A percentile compares a stretch with the other conserved stretches of the same genome.
phyloP scores from a whole-genome alignment of 2,797 vertebrate genomes.

The Epinephelus awoara region DNA sequence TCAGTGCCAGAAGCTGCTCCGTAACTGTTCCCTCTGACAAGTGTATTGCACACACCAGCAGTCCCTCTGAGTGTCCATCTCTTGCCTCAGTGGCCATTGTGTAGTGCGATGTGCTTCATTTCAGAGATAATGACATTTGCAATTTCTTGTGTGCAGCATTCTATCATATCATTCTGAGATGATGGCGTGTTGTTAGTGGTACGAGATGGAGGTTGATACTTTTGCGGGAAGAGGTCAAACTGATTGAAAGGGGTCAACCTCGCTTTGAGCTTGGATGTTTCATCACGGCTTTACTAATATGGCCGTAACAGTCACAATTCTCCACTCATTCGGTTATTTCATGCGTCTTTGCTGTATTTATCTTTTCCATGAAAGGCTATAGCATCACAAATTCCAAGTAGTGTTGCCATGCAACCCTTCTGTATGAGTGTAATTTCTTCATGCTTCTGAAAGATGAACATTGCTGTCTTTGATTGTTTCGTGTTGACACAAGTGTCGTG shows the following conservation, averaged over 20 bases:
- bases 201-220: constrained; percentile 37
- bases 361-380: not conserved
- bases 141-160: constrained; percentile 56
- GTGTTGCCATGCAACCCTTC: not conserved
- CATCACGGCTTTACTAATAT: not conserved
- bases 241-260: constrained; percentile 40
- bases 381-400: not conserved
- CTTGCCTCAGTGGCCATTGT: constrained; percentile 40
- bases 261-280: constrained; percentile 18
- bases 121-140: constrained; percentile 57
- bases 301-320: not conserved
- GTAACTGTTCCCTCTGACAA: constrained; percentile 37
- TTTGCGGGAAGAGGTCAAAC: constrained; percentile 33
- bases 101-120: constrained; percentile 41
- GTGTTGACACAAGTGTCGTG: not conserved
- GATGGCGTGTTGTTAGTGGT: constrained; percentile 39
- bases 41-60: constrained; percentile 45
- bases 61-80: constrained; percentile 39
- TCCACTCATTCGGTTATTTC: constrained; percentile 1
- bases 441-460: not conserved
- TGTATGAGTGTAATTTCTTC: not conserved
- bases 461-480: not conserved
- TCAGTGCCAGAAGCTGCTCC: constrained; percentile 29
- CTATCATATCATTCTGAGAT: constrained; percentile 34
- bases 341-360: not conserved